Evolutionary conservation across 2,113 vertebrate species (phyloP), one percentile per base, ranked within the genome.

Genomic region (Entelurus aequoreus): DNA sequence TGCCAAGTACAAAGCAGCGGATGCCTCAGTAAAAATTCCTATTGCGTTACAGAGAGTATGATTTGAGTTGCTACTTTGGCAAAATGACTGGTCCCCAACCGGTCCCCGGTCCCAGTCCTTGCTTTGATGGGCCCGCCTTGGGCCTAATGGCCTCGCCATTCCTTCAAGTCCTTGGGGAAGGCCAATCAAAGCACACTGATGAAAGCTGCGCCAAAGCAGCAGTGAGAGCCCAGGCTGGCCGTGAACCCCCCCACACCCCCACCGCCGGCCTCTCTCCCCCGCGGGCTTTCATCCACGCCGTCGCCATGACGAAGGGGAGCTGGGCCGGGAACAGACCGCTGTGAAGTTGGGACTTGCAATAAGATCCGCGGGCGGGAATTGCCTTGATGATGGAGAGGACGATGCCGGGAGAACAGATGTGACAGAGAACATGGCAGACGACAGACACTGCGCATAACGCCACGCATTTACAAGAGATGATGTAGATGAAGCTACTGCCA

Each of bases 101-200:
- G 19, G 55, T 57, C 55, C 40, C 11, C 13, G 3, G 16, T 44
- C 37, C 19, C 37, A 37, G 38, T 60, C 46, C 21, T 65, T 62
- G 61, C 69, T 76, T 72, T 72, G 63, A 83, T 65, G 68, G 48
- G 40, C 55, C 49, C 58, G 66, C 72, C 46, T 73, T 37, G 35
- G 60, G 68, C 49, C 56, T 53, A 55, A 69, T 40, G 48, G 65
- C 28, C 40, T 58, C 42, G 35, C n/a, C 71, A 75, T 80, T 79
- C 71, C 73, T 68, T 28, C 9, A 61, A 63, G 37, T 67, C 81
- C 52, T 72, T 13, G 1, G 64, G 63, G 77, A 69, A 48, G 75
- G 48, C 70, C 79, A 79, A 74, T 71, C 74, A 76, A 64, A 72
- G 60, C 35, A 13, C 72, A 53, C 2, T 75, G 74, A 82, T 79